Conservation (phyloP, 1,140 invertebrate species). For the Mylabris phalerata region DNA sequence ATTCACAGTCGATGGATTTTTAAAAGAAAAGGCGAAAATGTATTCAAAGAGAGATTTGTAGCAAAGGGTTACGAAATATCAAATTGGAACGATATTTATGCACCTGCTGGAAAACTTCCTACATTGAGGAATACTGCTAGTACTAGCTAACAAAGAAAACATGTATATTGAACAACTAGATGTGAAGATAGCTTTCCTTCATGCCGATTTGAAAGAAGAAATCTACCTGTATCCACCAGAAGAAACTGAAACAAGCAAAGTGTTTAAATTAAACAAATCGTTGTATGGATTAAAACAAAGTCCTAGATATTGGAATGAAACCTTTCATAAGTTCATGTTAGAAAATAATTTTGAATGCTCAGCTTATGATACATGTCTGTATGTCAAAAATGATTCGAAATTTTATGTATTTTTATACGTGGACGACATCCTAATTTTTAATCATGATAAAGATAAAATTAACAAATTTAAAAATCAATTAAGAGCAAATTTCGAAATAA, state of each 20-base stretch:
- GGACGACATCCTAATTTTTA: conserved; percentile 32
- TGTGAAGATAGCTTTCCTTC: no score
- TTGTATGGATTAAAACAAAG: conserved; percentile 44
- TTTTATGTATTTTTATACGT: conserved; percentile 30
- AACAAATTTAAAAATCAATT: conserved; percentile 19
- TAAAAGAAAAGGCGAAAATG: no score
- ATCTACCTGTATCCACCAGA: no score
- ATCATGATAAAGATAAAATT: conserved; percentile 16
- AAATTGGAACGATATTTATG: no score
- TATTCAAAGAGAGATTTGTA: no score
- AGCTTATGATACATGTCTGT: conserved; percentile 30
- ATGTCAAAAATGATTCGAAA: conserved; percentile 15
- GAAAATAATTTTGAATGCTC: conserved; percentile 3
- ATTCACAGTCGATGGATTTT: no score
- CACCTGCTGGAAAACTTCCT: no score
- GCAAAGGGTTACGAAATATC: no score
- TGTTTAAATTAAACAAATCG: conserved; percentile 38
- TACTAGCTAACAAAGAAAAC: no score
- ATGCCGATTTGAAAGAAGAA: no score
- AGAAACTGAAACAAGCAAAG: not conserved
- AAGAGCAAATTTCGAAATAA: conserved; percentile 24
- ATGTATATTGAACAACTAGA: no score
- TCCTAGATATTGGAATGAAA: conserved; percentile 36
- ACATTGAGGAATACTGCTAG: no score
- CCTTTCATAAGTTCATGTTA: conserved; percentile 11